phyloP scores from a whole-genome alignment of 2,888 invertebrate genomes.

The Tricholauxania praeusta region DNA sequence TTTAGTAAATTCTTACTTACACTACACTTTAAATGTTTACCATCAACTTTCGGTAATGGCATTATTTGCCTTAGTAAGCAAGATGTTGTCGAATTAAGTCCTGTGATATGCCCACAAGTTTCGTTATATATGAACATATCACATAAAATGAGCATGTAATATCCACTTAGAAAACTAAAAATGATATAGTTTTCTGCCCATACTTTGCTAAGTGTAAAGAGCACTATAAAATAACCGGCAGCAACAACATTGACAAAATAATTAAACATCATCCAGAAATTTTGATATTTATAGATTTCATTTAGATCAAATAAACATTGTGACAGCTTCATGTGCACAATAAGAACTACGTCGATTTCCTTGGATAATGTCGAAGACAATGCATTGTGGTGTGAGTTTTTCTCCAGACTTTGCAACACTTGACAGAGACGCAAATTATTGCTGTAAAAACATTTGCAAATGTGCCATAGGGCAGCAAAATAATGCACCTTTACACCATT shows the following conservation, averaged over 20 bases:
- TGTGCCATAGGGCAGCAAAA: slow-evolving; percentile 8
- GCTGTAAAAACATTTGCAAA: background rate
- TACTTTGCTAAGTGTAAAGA: too few species aligned
- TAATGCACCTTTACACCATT: slow-evolving; percentile 1
- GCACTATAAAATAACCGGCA: background rate
- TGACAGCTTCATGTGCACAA: background rate
- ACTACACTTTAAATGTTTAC: too few species aligned
- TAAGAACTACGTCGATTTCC: background rate
- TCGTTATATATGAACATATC: background rate
- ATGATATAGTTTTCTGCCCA: too few species aligned
- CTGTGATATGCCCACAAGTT: too few species aligned
- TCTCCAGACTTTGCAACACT: background rate
- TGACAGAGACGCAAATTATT: background rate
- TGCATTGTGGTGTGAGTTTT: background rate
- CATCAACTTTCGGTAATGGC: too few species aligned
- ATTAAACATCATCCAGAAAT: background rate
- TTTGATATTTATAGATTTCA: background rate
- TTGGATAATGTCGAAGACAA: background rate
- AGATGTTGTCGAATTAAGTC: too few species aligned
- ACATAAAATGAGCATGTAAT: background rate
- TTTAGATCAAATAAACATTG: background rate
- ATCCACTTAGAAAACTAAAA: background rate
- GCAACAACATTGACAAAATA: background rate
- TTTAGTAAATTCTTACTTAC: too few species aligned
- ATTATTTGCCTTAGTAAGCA: too few species aligned